These are phyloP conservation scores for Heliocidaris tuberculata DNA, from an alignment of 35 echinoderm and acorn worm species.

Conservation along the genomic window DNA sequence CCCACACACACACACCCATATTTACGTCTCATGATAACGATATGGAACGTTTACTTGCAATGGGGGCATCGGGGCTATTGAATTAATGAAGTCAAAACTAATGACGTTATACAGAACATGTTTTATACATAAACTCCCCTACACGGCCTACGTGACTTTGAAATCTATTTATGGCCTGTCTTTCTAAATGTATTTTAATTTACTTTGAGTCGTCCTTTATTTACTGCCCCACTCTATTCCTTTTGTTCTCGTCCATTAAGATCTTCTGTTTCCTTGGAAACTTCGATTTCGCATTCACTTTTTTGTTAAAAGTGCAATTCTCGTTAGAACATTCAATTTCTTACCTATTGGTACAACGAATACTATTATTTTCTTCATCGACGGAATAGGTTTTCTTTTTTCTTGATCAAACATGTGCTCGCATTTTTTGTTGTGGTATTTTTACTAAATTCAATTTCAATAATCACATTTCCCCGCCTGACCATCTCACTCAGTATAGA, in stretches of 20 bases:
- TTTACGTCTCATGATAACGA: no score
- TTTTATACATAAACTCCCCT: no score
- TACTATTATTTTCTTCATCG: background rate
- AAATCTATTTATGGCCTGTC: no score
- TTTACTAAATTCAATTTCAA: background rate
- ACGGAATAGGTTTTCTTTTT: background rate
- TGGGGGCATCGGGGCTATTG: no score
- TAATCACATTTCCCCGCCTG: background rate
- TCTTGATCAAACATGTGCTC: background rate
- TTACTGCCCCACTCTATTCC: no score
- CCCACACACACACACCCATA: no score
- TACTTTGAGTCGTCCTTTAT: background rate
- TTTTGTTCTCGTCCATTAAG: background rate
- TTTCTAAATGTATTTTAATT: no score
- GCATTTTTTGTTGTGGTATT: background rate
- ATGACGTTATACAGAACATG: no score
- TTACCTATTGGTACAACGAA: background rate
- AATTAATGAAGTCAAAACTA: no score
- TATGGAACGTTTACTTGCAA: no score
- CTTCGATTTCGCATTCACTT: background rate
- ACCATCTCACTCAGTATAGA: background rate
- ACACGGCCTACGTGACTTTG: no score
- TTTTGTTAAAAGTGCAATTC: background rate
- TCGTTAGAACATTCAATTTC: background rate
- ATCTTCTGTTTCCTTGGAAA: background rate